Conservation (phyloP, 2,888 invertebrate species). For the Dryococelus australis region DNA sequence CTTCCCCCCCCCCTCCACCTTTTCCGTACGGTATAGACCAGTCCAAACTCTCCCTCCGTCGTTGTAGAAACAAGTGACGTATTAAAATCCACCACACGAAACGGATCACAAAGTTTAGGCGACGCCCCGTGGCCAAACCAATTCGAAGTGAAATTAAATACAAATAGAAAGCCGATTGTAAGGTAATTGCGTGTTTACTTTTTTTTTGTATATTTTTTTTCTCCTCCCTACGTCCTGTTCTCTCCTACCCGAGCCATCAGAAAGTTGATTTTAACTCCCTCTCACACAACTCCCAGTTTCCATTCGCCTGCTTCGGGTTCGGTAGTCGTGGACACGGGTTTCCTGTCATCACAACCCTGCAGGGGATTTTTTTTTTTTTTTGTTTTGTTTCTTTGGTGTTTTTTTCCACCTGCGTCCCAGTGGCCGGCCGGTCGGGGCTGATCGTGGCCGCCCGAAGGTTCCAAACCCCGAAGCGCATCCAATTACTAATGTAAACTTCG, state of each 20-base stretch:
- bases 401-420: neutral
- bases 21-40: neutral
- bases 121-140: constrained; percentile 23
- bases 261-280: constrained; percentile 12
- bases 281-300: neutral
- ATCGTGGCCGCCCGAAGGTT: constrained; percentile 16
- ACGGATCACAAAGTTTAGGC: constrained; percentile 9
- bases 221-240: neutral
- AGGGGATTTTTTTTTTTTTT: neutral
- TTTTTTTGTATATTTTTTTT: neutral
- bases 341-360: constrained; percentile 17
- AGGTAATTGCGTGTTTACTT: constrained; percentile 29
- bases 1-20: neutral
- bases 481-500: constrained; percentile 28
- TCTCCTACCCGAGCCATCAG: neutral
- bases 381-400: constrained; percentile 26
- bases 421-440: neutral
- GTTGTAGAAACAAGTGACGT: neutral
- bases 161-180: constrained; percentile 22
- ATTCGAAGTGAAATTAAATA: constrained; percentile 25
- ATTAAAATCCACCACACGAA: neutral
- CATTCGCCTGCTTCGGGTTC: neutral
- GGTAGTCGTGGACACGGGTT: neutral
- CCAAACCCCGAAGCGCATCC: neutral
- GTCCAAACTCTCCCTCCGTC: neutral